These are phyloP conservation scores for Coregonus ussuriensis DNA, from an alignment of 2,797 vertebrate genomes.

Conservation along the genomic window DNA sequence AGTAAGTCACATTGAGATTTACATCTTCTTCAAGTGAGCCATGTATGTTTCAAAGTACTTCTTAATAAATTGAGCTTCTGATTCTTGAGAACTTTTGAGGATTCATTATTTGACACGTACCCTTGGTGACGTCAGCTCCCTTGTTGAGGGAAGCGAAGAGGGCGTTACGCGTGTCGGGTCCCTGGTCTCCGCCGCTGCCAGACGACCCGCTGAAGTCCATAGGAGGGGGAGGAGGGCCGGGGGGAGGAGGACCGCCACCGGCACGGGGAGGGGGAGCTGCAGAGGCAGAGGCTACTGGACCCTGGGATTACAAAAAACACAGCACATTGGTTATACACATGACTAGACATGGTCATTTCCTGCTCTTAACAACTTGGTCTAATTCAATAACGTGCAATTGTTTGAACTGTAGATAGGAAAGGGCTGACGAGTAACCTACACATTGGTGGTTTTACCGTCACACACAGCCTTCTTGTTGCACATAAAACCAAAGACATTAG, in stretches of 20 bases:
- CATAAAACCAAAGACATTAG: no score
- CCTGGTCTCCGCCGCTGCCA: conserved; percentile 43
- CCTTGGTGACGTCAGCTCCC: conserved; percentile 86
- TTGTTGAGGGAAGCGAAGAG: conserved; percentile 92
- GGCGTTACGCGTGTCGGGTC: conserved; percentile 69
- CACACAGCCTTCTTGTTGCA: no score
- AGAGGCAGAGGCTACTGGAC: conserved; percentile 79
- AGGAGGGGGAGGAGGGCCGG: conserved; percentile 83
- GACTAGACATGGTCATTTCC: no score
- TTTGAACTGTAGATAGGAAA: no score
- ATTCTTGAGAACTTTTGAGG: not conserved
- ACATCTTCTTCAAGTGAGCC: no score
- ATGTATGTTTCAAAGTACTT: no score
- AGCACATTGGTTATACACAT: no score
- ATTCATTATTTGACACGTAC: conserved; percentile 64
- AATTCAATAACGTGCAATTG: no score
- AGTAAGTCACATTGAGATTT: no score
- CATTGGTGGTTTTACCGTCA: no score
- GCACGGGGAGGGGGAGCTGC: conserved; percentile 64
- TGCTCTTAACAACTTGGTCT: no score
- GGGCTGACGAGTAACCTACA: no score
- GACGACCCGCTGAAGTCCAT: conserved; percentile 57
- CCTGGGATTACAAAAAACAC: conserved; percentile 72
- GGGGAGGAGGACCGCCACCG: conserved; percentile 72
- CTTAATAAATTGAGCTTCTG: not conserved